Conservation (phyloP, 2,113 vertebrate species). For the Plotosus lineatus region DNA sequence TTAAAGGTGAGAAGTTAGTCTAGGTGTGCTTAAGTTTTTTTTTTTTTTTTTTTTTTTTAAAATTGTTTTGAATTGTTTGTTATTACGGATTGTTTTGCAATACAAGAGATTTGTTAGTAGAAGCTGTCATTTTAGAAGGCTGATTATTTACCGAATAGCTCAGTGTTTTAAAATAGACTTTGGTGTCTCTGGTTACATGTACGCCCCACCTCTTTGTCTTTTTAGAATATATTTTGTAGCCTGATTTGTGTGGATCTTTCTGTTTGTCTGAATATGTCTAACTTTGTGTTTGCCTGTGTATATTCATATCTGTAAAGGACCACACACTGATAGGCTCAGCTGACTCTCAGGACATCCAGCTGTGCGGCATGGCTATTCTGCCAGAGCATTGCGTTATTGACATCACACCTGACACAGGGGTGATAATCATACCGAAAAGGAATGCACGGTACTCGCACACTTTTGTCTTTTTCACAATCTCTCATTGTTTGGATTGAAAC, state of each 20-base stretch:
- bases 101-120: not conserved
- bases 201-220: not conserved
- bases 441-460: slow-evolving; percentile 32
- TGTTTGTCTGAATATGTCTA: not conserved
- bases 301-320: slow-evolving; percentile 69
- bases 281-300: not conserved
- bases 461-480: not conserved
- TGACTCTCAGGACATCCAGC: slow-evolving; percentile 92
- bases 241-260: not conserved
- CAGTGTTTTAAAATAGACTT: not conserved
- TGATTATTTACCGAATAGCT: not conserved
- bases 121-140: not conserved
- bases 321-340: slow-evolving; percentile 89
- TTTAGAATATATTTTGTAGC: not conserved
- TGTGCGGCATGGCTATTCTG: slow-evolving; percentile 94
- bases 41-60: no score
- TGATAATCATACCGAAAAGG: slow-evolving; percentile 74
- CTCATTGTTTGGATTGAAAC: not conserved
- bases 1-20: slow-evolving; percentile 79
- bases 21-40: not conserved
- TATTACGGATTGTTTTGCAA: not conserved
- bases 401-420: slow-evolving; percentile 77
- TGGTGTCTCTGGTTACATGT: not conserved
- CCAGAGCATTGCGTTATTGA: slow-evolving; percentile 89
- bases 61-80: not conserved